These are phyloP conservation scores for Erpornis zantholeuca DNA, from an alignment of 2,113 vertebrate species.

Conservation along the genomic window DNA sequence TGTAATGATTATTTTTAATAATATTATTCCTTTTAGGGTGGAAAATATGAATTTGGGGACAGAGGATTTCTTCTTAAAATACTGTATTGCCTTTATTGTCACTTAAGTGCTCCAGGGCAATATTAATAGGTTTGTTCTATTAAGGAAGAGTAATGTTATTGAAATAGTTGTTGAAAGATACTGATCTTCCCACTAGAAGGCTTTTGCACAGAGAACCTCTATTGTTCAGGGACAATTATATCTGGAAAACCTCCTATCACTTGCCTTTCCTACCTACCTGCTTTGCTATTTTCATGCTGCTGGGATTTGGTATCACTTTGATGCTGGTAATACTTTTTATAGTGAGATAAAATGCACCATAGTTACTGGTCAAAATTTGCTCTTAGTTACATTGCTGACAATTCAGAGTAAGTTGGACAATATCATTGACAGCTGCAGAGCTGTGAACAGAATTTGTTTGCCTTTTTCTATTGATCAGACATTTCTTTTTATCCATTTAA, in stretches of 20 bases:
- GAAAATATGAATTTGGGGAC: not conserved
- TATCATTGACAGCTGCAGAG: not conserved
- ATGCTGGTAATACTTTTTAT: not conserved
- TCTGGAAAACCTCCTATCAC: not conserved
- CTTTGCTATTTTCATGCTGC: not conserved
- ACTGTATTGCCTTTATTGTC: not conserved
- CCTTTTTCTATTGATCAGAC: not conserved
- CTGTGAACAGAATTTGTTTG: not conserved
- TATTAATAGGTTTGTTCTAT: not conserved
- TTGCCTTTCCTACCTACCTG: not conserved
- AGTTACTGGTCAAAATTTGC: not conserved
- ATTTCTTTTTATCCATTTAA: not conserved
- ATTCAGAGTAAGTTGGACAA: not conserved
- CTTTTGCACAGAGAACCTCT: not conserved
- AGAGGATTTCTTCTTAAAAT: not conserved
- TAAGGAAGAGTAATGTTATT: not conserved
- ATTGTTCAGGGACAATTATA: not conserved
- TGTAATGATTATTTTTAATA: not conserved
- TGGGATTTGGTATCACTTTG: not conserved
- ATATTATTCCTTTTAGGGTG: not conserved
- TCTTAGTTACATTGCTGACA: not conserved
- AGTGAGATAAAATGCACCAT: not conserved
- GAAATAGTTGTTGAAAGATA: not conserved
- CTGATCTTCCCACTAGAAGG: not conserved
- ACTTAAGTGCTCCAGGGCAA: not conserved